phyloP scores from a whole-genome alignment of 2,888 invertebrate genomes.

The Criorhina ranunculi region DNA sequence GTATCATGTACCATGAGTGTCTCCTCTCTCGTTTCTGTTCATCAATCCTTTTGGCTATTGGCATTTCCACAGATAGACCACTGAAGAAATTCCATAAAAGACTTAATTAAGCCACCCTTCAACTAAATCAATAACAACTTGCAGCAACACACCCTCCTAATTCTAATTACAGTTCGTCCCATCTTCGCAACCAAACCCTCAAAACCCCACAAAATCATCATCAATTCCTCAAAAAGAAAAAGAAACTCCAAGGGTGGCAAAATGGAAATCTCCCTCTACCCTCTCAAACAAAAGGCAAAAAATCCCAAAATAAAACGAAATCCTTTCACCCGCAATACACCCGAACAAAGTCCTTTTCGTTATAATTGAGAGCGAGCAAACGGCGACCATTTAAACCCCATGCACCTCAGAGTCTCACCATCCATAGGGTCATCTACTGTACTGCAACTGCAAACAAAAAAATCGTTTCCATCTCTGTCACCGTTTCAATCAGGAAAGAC shows the following conservation, averaged over 20 bases:
- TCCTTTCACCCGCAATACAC: conserved; percentile 59
- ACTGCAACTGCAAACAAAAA: conserved; percentile 76
- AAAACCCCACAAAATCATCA: conserved; percentile 57
- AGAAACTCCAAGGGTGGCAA: conserved; percentile 61
- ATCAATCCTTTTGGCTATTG: background rate
- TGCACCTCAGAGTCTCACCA: conserved; percentile 46
- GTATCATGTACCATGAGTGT: too few species aligned
- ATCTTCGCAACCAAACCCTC: conserved; percentile 40
- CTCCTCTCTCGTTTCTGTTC: background rate
- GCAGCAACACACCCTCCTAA: conserved; percentile 26
- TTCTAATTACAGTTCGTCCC: conserved; percentile 72
- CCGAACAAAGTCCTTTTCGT: conserved; percentile 73
- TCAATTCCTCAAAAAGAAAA: conserved; percentile 59
- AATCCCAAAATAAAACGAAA: conserved; percentile 69
- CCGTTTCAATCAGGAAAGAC: conserved; percentile 75
- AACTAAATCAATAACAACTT: conserved; percentile 44
- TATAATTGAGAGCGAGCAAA: conserved; percentile 73
- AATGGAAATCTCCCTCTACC: conserved; percentile 62
- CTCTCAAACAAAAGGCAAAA: conserved; percentile 27
- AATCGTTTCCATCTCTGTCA: conserved; percentile 76
- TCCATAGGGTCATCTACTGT: conserved; percentile 71
- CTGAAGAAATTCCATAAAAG: background rate
- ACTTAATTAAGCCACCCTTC: conserved; percentile 21
- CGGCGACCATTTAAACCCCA: conserved; percentile 69
- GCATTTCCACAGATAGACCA: background rate